Base-by-base conservation (phyloP, 2,888 invertebrate species). In the Ennomos fuscantarius region DNA sequence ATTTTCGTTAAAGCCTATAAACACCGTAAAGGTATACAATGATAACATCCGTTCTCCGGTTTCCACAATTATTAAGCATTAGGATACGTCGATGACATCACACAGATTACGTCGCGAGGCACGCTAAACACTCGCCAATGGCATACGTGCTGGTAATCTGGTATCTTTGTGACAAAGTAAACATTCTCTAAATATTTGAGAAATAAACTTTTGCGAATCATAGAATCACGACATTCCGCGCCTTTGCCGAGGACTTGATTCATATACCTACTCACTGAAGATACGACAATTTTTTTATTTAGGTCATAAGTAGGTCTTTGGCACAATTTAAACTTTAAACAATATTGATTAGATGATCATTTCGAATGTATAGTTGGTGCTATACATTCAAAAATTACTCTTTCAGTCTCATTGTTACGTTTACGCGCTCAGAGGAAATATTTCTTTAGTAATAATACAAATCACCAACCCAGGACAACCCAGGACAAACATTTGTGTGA, bases 221-320 rank as follows among this genome's bases (percentile, higher is more conserved):
- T n/a, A 11, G 31, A 35, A 12, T 59, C 50, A 55, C 54, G 54
- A 47, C 12, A 51, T 46, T 51, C 36, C 24, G 31, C 8, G 13
- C n/a, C 41, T n/a, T 39, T 51, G 13, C 47, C 60, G 9, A 55
- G 60, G 53, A 53, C 52, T 44, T 58, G 47, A 45, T 37, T 13
- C n/a, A 3, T 40, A 34, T 36, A 24, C 24, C 6, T 24, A 15
- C 15, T 1, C 6, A 24, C 24, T 6, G 3, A 24, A 24, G 24
- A 6, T 24, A 24, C 24, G 24, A 24, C 24, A 24, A 2, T 2
- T 15, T 2, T 15, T 15, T 15, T 2, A 2, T 15, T n/a, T n/a
- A n/a, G n/a, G n/a, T n/a, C n/a, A n/a, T n/a, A n/a, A n/a, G n/a
- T n/a, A n/a, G n/a, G n/a, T n/a, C n/a, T n/a, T n/a, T n/a, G n/a